A percentile compares a stretch with the other conserved stretches of the same genome.
Conservation (phyloP, 2,888 invertebrate species). For the Drosophila lacicola region DNA sequence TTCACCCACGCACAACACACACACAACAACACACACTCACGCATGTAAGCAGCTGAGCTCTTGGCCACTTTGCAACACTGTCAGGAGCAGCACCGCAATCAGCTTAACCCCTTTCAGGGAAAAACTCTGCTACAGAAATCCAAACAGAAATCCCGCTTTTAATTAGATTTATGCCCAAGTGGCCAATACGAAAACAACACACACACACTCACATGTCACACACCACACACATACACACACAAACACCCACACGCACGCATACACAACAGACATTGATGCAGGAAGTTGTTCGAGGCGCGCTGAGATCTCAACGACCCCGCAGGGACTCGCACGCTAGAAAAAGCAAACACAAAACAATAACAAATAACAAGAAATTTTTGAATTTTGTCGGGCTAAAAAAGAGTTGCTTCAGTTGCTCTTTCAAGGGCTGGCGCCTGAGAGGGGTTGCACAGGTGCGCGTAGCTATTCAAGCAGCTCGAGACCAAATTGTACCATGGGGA, state of each 20-base stretch:
- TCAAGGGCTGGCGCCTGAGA: background rate
- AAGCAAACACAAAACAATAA: constrained; percentile 41
- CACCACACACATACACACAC: constrained; percentile 1
- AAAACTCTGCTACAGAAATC: constrained; percentile 47
- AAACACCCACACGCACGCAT: background rate
- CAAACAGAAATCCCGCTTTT: constrained; percentile 63
- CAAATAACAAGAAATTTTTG: constrained; percentile 49
- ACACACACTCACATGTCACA: constrained; percentile 2
- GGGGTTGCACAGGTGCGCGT: background rate
- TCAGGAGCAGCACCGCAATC: constrained; percentile 42
- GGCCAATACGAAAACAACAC: constrained; percentile 50
- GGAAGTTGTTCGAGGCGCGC: background rate
- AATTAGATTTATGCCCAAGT: constrained; percentile 76
- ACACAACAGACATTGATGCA: background rate
- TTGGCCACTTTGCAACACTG: constrained; percentile 34
- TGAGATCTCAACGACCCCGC: constrained; percentile 29
- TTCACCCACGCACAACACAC: constrained; percentile 24
- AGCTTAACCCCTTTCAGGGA: constrained; percentile 55
- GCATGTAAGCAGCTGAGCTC: constrained; percentile 27
- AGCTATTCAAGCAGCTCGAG: background rate
- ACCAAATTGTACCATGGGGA: background rate
- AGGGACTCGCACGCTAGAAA: constrained; percentile 30
- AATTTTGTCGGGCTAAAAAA: constrained; percentile 24
- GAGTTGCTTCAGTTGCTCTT: background rate
- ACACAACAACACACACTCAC: constrained; percentile 16